These are phyloP conservation scores for Serranus cabrilla DNA, from an alignment of 2,797 vertebrate genomes.

Conservation along the genomic window DNA sequence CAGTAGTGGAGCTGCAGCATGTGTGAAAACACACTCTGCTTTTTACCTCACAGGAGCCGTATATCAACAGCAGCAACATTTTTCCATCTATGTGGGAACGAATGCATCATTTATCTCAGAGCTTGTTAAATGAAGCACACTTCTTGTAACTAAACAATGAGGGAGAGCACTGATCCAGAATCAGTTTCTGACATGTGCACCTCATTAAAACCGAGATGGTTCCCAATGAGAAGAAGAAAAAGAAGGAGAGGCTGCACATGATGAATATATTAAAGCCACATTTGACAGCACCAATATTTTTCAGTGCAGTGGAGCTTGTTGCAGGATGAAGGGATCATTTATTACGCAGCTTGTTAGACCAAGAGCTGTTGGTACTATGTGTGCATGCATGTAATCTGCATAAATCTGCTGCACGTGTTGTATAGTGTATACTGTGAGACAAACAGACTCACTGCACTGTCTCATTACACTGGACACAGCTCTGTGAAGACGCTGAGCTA, in stretches of 20 bases:
- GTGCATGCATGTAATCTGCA: constrained; percentile 22
- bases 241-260: constrained; percentile 22
- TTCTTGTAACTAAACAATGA: background rate
- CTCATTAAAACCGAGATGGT: constrained; percentile 34
- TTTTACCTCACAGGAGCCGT: constrained; percentile 5
- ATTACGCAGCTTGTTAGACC: constrained; percentile 49
- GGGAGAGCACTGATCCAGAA: constrained; percentile 2
- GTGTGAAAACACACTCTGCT: background rate
- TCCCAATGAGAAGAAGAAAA: constrained; percentile 5
- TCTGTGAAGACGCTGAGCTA: background rate
- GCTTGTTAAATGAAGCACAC: background rate
- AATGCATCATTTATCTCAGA: constrained; percentile 21
- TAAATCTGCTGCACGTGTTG: background rate
- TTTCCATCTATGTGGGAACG: constrained; percentile 14
- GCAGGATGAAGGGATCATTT: constrained; percentile 40
- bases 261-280: constrained; percentile 46
- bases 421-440: background rate
- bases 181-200: constrained; percentile 9
- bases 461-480: background rate
- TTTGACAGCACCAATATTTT: constrained; percentile 57
- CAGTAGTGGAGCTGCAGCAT: too few relatives aligned
- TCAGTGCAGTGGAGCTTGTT: constrained; percentile 30
- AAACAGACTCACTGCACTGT: background rate
- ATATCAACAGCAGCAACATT: constrained; percentile 26
- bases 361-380: constrained; percentile 4